A percentile compares a stretch with the other conserved stretches of the same genome.
These are phyloP conservation scores for Scrobipalpa atriplicella DNA, from an alignment of 2,888 invertebrate genomes.

Conservation along the genomic window DNA sequence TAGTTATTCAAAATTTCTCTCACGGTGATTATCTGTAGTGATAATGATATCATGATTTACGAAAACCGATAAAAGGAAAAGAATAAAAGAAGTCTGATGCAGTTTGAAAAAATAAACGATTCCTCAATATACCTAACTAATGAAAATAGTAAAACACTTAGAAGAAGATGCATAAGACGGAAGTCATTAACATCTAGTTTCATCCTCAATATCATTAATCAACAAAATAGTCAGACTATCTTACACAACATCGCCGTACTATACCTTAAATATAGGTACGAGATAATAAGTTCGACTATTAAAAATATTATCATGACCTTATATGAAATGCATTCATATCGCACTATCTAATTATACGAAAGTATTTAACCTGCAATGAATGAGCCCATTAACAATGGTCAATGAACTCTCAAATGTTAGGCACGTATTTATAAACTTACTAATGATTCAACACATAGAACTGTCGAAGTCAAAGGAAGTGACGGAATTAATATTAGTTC, in stretches of 20 bases:
- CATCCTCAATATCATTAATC: not conserved
- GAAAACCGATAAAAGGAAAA: not conserved
- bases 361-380: slow-evolving; percentile 29
- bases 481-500: slow-evolving; percentile 11
- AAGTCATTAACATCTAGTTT: not conserved
- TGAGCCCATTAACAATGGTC: slow-evolving; percentile 34
- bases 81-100: not conserved
- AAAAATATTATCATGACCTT: not conserved
- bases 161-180: not conserved
- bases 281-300: not conserved
- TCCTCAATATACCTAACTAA: not conserved
- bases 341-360: slow-evolving; percentile 18
- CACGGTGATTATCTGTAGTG: no score
- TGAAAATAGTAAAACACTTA: not conserved
- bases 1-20: no score
- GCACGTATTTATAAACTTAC: slow-evolving; percentile 26
- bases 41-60: not conserved
- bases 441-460: slow-evolving; percentile 24
- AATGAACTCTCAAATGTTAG: slow-evolving; percentile 28
- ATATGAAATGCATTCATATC: not conserved
- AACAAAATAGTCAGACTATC: not conserved
- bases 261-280: not conserved
- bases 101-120: no score
- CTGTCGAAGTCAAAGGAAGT: slow-evolving; percentile 23
- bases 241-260: not conserved